Base-by-base conservation (phyloP, 2,888 invertebrate species). In the Rhaphigaster nebulosa region DNA sequence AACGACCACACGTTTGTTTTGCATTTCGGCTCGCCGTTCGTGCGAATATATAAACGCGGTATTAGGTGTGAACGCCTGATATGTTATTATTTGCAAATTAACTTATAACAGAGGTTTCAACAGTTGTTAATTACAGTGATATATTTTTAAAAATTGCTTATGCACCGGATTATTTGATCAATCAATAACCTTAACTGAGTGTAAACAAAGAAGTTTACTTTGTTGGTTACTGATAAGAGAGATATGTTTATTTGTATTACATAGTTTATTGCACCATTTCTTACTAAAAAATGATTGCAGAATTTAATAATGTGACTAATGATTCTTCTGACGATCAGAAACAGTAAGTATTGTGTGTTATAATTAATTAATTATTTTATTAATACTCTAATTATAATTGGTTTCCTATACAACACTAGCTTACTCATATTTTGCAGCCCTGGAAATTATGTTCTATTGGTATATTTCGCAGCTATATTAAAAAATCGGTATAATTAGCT, bases 201-300 rank as follows among this genome's bases (percentile, higher is more conserved):
- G 84, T 84, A 84, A 84, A 84, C 84, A 84, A 84, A 84, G 84
- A 13, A 84, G 84, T 84, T 41, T 84, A 84, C 84, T 50, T 84
- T 45, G 26, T 41, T 50, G 84, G 84, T 84, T 84, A 84, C 45
- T 45, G 84, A 84, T 84, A 84, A 84, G 45, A n/a, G 45, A n/a
- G 45, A 84, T 84, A 84, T 50, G 84, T 41, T 84, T 45, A 84
- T 45, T 84, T 45, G 80, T 13, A 1, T 80, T 41, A 45, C 80
- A 80, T 23, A 84, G 84, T 84, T 84, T 84, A 84, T 84, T 84
- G 84, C 84, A 26, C n/a, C 45, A 45, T 84, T 84, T 15, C 23
- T 84, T 41, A 4, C n/a, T 41, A n/a, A 10, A n/a, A 84, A 50
- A 84, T 50, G 84, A 41, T 84, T 50, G 41, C 26, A n/a, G 45